Evolutionary conservation across 2,888 invertebrate genomes (phyloP).

Genomic region (Orchesellides sinensis): DNA sequence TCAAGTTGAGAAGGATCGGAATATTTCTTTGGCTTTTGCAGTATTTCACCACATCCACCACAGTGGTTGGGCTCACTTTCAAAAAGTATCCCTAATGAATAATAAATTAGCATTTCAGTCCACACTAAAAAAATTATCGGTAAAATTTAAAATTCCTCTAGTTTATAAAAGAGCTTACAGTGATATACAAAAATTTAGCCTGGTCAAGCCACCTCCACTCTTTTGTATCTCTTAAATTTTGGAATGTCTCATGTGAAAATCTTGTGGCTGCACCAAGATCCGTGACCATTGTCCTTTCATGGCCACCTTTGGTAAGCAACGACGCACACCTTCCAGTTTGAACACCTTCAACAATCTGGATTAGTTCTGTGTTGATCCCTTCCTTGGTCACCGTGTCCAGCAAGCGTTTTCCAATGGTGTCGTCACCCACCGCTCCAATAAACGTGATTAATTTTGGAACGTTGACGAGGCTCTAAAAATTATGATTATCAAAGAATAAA

Average conservation of each 20-base stretch:
- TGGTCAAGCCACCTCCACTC: not conserved
- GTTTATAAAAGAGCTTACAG: constrained; percentile 11
- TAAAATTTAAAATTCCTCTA: not conserved
- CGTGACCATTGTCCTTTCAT: constrained; percentile 45
- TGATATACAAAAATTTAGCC: constrained; percentile 25
- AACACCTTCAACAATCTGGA: not conserved
- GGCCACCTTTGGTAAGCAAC: constrained; percentile 26
- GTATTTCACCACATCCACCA: constrained; percentile 88
- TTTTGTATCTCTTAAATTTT: not conserved
- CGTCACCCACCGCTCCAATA: constrained; percentile 45
- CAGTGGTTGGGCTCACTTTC: constrained; percentile 94
- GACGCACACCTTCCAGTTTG: constrained; percentile 40
- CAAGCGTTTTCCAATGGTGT: constrained; percentile 15
- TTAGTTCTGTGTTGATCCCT: constrained; percentile 19
- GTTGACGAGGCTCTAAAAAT: constrained; percentile 29
- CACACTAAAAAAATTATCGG: not conserved
- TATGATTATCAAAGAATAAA: not conserved
- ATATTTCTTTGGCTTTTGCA: constrained; percentile 83
- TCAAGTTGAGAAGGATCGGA: constrained; percentile 93
- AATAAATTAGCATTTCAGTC: not conserved
- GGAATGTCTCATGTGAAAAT: constrained; percentile 30
- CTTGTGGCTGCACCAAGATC: constrained; percentile 40
- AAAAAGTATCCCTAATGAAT: constrained; percentile 93
- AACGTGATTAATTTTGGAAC: not conserved
- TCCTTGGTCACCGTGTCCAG: constrained; percentile 21